Percentiles rank a stretch among this genome's conserved stretches.
These are phyloP conservation scores for Lathronympha strigana DNA, from an alignment of 2,888 invertebrate genomes.

Conservation along the genomic window DNA sequence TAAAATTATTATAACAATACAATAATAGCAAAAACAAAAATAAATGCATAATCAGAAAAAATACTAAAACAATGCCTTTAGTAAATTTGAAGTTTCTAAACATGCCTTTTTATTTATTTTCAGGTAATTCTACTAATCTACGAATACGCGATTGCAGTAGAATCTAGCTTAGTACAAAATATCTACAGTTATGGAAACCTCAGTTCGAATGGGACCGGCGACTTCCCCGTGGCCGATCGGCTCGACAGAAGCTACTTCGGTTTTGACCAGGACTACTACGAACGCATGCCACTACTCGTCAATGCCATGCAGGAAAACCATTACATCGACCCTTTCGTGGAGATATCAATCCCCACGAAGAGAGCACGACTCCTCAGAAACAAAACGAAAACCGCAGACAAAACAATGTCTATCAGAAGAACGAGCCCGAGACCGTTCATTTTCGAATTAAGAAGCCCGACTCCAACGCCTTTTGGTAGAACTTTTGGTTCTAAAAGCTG, in stretches of 20 bases:
- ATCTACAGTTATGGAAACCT: slow-evolving; percentile 51
- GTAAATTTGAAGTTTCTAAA: too few species aligned
- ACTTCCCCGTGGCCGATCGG: slow-evolving; percentile 70
- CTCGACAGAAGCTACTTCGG: slow-evolving; percentile 73
- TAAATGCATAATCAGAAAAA: too few species aligned
- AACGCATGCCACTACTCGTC: slow-evolving; percentile 78
- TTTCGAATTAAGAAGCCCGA: slow-evolving; percentile 70
- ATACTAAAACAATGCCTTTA: too few species aligned
- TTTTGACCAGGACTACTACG: slow-evolving; percentile 77
- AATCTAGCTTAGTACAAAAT: slow-evolving; percentile 74
- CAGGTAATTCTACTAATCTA: slow-evolving; percentile 82
- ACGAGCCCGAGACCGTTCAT: slow-evolving; percentile 82
- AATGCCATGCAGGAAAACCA: slow-evolving; percentile 76
- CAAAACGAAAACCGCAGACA: slow-evolving; percentile 50
- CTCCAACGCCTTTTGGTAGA: slow-evolving; percentile 72
- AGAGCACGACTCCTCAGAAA: slow-evolving; percentile 48
- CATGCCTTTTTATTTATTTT: slow-evolving; percentile 51
- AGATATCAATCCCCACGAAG: slow-evolving; percentile 49
- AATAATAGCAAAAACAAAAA: too few species aligned
- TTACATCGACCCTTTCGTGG: slow-evolving; percentile 63
- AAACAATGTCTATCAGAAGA: slow-evolving; percentile 59
- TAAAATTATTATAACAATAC: too few species aligned
- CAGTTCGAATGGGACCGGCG: slow-evolving; percentile 51
- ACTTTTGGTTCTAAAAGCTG: slow-evolving; percentile 69
- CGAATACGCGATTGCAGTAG: slow-evolving; percentile 79